These are phyloP conservation scores for Mormyrus iriodes DNA, from an alignment of 2,113 vertebrate species.

Conservation along the genomic window DNA sequence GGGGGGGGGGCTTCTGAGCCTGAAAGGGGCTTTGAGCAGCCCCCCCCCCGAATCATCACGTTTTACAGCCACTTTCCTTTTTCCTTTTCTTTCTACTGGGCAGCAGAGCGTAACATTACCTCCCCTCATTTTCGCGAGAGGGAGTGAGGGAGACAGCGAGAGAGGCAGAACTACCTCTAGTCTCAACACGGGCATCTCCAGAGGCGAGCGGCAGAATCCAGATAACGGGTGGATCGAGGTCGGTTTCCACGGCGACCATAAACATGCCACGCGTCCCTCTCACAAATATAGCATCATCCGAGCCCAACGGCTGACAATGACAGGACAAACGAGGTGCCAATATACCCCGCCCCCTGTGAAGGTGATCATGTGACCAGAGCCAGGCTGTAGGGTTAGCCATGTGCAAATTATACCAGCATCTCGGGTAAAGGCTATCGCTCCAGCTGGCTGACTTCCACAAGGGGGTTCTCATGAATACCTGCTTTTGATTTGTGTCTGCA, in stretches of 20 bases:
- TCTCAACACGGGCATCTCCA: neutral
- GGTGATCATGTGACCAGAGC: neutral
- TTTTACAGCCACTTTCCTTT: conserved; percentile 4
- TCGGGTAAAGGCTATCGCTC: neutral
- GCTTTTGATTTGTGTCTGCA: neutral
- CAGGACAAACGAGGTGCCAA: neutral
- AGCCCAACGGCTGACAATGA: neutral
- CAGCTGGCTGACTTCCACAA: neutral
- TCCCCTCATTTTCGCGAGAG: neutral
- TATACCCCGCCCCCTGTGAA: neutral
- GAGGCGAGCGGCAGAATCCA: neutral
- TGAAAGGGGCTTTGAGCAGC: conserved; percentile 30
- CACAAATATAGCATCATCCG: neutral
- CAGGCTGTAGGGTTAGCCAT: neutral
- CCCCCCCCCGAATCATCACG: neutral
- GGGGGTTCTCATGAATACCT: neutral
- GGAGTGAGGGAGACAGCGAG: neutral
- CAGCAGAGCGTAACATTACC: neutral
- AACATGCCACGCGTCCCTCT: neutral
- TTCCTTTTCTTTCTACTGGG: neutral
- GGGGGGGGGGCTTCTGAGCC: conserved; percentile 26
- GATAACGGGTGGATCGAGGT: neutral
- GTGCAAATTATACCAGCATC: neutral
- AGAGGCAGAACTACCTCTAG: neutral
- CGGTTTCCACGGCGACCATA: neutral